Evolutionary conservation across 2,888 invertebrate species (phyloP), one percentile per base, ranked within the genome.

Genomic region (Synanthedon andrenaeformis): DNA sequence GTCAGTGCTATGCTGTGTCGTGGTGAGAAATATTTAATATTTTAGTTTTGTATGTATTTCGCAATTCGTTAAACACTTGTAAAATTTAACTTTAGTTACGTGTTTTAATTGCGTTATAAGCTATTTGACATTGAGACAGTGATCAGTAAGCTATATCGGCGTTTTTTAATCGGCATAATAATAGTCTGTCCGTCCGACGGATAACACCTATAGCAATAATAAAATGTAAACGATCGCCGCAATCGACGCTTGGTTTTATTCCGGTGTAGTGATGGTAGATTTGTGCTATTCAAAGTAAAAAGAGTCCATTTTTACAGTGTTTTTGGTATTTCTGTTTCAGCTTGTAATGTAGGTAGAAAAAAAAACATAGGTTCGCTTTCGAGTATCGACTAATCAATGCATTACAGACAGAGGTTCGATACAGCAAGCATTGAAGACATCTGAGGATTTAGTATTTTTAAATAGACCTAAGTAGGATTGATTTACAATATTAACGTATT

Each of bases 1-100:
- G 93, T 93, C 94, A 94, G 94, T 95, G 95, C 94, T 93, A 92
- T 95, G 95, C 94, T 94, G 94, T 94, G 94, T 94, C 94, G 94
- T 94, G 95, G 94, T 94, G 92, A 93, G 94, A 93, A 90, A 88
- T 84, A 75, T 70, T 80, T 74, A 79, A 74, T 82, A 74, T 64
- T 67, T 28, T 76, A 62, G 67, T 70, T 75, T 72, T 69, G 61
- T 74, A 67, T 67, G 65, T 65, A 70, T 63, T 67, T 72, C 74
- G 75, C 72, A 76, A 59, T 56, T 65, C 54, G 54, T 61, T 64
- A 65, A 65, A 58, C 54, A 62, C 66, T 61, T 56, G 56, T 58
- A 51, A 51, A 28, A n/a, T 62, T 64, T 65, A 65, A 58, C 54
- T 62, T 66, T 61, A 56, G 56, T 58, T 48, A 54, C 53, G 56